phyloP scores from a whole-genome alignment of 2,888 invertebrate species.

The Acrobasis repandana region DNA sequence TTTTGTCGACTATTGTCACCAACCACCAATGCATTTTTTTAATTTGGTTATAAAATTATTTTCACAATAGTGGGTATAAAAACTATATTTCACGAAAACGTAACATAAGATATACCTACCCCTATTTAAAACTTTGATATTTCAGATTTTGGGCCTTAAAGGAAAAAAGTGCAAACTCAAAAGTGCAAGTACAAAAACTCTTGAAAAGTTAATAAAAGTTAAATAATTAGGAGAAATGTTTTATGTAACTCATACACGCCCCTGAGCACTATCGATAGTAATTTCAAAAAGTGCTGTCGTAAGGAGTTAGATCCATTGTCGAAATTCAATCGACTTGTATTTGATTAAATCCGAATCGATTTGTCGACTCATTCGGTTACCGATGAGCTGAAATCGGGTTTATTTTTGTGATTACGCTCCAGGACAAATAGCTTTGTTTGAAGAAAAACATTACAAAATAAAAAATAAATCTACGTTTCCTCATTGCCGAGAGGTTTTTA shows the following conservation, averaged over 20 bases:
- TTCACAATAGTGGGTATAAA: no score
- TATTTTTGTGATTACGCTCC: conserved; percentile 19
- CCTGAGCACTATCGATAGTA: conserved; percentile 17
- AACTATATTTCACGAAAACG: no score
- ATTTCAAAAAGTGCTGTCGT: conserved; percentile 20
- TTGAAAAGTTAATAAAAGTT: no score
- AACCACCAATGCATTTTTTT: no score
- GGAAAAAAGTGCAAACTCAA: no score
- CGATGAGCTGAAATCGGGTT: conserved; percentile 23
- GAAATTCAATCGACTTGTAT: conserved; percentile 22
- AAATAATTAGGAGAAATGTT: neutral
- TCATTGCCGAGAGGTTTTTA: neutral
- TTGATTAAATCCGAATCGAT: conserved; percentile 29
- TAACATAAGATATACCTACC: no score
- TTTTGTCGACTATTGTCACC: no score
- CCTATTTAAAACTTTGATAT: no score
- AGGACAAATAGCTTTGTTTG: conserved; percentile 26
- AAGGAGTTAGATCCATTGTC: conserved; percentile 15
- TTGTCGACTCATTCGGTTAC: conserved; percentile 27
- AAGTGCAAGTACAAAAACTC: no score
- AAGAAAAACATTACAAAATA: conserved; percentile 26
- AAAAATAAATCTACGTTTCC: neutral
- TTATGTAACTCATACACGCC: conserved; percentile 5
- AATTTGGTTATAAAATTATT: no score
- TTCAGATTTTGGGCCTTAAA: no score